Evolutionary conservation across 2,888 invertebrate species (phyloP), one percentile per base, ranked within the genome.

Genomic region (Steinernema scapterisci): DNA sequence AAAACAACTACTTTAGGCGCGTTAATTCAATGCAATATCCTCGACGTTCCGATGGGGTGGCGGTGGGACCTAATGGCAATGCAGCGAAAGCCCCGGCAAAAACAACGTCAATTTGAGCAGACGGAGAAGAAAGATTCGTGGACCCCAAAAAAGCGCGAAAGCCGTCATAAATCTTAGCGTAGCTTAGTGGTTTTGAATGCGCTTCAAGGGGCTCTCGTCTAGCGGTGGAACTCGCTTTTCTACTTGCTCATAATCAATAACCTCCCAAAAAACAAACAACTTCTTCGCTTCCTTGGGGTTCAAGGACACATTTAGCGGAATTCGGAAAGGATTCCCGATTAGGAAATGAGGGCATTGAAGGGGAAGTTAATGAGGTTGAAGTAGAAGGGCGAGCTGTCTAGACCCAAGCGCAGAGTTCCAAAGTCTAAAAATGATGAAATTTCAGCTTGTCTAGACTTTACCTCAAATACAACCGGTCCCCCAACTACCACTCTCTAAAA

Each of bases 21-120:
- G 63, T 63, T 63, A 63, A 63, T 63, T 63, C 31, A 63, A 52
- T 52, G 23, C 23, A 48, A 54, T 54, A 54, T 54, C 25, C 21
- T 16, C 63, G 27, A 27, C 63, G 38, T 23, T 63, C 23, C 31
- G 25, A 63, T 16, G 31, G 16, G 25, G n/a, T n/a, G n/a, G 38
- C 9, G 38, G 38, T 38, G 38, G 3, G 63, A 31, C 63, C 31
- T 25, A 21, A 25, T 54, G 54, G 5, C 21, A 31, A 63, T 63
- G 11, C 23, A 52, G 23, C 16, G 16, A 63, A 31, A 31, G 21
- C 11, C 52, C 38, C n/a, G 63, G 31, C 13, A 16, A 48, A 63
- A 63, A 63, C 27, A 63, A 38, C 63, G 27, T 63, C 31, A 54
- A 54, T 19, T 19, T 25, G 63, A 63, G n/a, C n/a, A n/a, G n/a